These are phyloP conservation scores for Muntiacus muntjak DNA, from an alignment of 2,113 vertebrate genomes.

Conservation along the genomic window DNA sequence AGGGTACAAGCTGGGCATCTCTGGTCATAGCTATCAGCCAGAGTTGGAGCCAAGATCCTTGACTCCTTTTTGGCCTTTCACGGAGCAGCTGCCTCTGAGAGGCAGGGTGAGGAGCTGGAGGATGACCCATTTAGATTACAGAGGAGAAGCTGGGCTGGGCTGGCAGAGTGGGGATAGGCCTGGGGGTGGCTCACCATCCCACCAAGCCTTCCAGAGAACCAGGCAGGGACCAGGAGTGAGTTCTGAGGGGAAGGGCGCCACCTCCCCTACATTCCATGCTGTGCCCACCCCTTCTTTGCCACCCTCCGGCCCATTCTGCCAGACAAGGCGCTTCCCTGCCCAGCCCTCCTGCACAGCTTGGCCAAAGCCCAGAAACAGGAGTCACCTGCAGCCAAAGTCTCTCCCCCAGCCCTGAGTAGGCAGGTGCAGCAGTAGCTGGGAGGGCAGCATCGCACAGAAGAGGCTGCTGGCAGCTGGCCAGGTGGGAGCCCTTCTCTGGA, in stretches of 20 bases:
- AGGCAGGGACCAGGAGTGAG: neutral
- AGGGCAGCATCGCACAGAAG: neutral
- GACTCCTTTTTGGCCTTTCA: conserved; percentile 28
- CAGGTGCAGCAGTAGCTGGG: conserved; percentile 58
- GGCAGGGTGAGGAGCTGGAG: conserved; percentile 10
- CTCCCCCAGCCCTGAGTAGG: conserved; percentile 15
- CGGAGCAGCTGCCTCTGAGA: conserved; percentile 15
- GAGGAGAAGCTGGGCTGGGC: neutral
- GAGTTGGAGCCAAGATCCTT: conserved; percentile 7
- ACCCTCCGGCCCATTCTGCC: neutral
- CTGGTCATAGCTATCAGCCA: neutral
- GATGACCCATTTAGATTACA: conserved; percentile 64
- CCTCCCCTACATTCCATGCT: neutral
- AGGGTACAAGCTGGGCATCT: neutral
- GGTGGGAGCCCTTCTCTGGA: conserved; percentile 33
- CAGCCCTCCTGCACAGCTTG: conserved; percentile 64
- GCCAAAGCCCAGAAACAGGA: conserved; percentile 69
- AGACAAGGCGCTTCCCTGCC: conserved; percentile 49
- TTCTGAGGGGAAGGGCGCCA: neutral
- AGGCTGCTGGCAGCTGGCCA: neutral
- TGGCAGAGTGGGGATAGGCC: neutral
- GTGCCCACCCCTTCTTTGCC: neutral
- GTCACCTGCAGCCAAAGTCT: conserved; percentile 35
- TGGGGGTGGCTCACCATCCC: neutral
- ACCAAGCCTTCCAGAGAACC: neutral